Evolutionary conservation across 2,888 invertebrate species (phyloP), one percentile per base, ranked within the genome.

Genomic region (Labia minor): DNA sequence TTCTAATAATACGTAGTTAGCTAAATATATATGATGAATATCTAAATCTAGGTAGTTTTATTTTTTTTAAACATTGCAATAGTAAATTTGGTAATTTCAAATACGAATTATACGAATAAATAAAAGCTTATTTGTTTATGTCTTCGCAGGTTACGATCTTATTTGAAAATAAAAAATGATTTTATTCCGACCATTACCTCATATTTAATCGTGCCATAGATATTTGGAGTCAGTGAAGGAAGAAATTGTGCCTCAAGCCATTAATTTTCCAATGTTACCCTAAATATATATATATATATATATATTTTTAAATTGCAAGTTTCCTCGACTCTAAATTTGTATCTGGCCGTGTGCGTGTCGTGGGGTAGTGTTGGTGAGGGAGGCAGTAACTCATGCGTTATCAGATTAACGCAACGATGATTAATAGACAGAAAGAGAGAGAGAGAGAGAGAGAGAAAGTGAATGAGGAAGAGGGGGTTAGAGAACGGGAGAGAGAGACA

Each of bases 391-490:
- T 49, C 19, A 65, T 65, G 19, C 37, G 65, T 37, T 19, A 64
- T 19, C n/a, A 37, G 33, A 37, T 49, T 49, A 49, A 49, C 16
- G 49, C 49, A 49, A 19, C 16, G 20, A 62, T 19, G 18, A 37
- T 20, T 33, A 1, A 61, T 21, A 49, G 18, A 73, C 72, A 73
- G 72, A 71, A 69, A 65, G 68, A 64, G 69, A 65, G 70, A 67
- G 65, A 68, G 64, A 62, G 70, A 66, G 68, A 69, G 26, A 68
- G 69, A 67, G 69, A 68, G 67, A 26, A 26, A 8, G 26, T 6
- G 69, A 69, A 63, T 67, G 70, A 68, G 69, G 72, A 71, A 70
- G 71, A 69, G 69, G 69, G 14, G 21, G 3, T 26, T 20, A 4
- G 19, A 49, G 16, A 19, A 61, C n/a, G n/a, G n/a, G n/a, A 67